Conservation (phyloP, 2,113 vertebrate genomes). For the Zosterops japonicus region DNA sequence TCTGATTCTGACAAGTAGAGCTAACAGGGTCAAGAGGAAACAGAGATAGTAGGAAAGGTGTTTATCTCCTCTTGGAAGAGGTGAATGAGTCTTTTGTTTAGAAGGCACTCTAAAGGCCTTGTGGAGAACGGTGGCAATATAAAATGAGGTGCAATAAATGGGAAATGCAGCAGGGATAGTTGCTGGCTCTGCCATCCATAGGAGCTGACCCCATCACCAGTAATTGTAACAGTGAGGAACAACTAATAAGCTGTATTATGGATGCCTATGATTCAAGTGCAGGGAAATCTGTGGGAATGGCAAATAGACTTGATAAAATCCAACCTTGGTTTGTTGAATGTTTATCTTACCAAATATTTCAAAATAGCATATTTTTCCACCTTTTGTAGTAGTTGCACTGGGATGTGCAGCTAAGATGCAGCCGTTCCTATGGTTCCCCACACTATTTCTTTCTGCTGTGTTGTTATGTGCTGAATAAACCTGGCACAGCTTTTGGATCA, state of each 20-base stretch:
- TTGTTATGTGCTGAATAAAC: not conserved
- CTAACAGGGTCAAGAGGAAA: not conserved
- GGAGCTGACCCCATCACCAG: not conserved
- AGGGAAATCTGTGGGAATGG: not conserved
- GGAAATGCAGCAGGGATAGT: not conserved
- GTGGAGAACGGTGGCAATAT: not conserved
- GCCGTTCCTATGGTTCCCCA: fast-evolving
- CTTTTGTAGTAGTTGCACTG: not conserved
- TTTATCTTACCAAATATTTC: not conserved
- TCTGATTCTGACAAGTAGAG: not conserved
- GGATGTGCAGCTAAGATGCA: not conserved
- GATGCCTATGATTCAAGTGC: not conserved
- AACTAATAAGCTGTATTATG: not conserved
- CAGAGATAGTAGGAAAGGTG: not conserved
- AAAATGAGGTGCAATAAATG: not conserved
- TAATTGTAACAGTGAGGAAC: not conserved
- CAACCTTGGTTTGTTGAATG: not conserved
- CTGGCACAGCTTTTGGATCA: not conserved
- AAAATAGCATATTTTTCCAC: not conserved
- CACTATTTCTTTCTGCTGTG: not conserved
- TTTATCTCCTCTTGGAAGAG: not conserved
- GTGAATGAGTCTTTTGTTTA: not conserved
- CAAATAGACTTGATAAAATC: not conserved
- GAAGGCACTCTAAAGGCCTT: not conserved
- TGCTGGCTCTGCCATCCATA: not conserved